Conservation (phyloP, 2,797 vertebrate species). For the Hipposideros larvatus region DNA sequence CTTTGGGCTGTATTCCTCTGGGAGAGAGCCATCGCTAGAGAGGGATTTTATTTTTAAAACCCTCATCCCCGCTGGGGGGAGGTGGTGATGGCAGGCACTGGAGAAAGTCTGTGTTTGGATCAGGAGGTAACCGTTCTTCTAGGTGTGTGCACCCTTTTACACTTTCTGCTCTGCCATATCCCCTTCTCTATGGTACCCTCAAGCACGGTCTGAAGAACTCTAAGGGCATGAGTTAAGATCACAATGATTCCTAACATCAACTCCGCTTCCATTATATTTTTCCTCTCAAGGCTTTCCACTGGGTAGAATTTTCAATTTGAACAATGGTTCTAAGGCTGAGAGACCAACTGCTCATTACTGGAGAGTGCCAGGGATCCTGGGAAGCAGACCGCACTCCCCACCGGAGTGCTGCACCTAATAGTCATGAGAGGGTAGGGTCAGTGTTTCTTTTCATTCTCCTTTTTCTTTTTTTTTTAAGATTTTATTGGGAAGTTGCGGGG, state of each 20-base stretch:
- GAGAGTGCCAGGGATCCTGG: conserved; percentile 73
- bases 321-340: conserved; percentile 62
- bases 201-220: conserved; percentile 38
- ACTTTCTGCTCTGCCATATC: not conserved
- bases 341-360: conserved; percentile 44
- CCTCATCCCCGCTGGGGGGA: conserved; percentile 14
- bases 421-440: conserved; percentile 59
- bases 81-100: not conserved
- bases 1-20: conserved; percentile 46
- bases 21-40: conserved; percentile 57
- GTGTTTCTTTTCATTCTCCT: conserved; percentile 73
- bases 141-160: not conserved
- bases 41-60: conserved; percentile 72
- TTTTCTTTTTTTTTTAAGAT: not conserved
- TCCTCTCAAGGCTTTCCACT: conserved; percentile 51
- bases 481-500: too few relatives aligned
- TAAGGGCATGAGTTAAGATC: not conserved
- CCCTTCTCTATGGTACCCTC: not conserved
- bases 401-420: conserved; percentile 54
- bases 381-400: conserved; percentile 65
- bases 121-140: conserved; percentile 27
- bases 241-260: conserved; percentile 68
- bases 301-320: conserved; percentile 72
- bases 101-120: not conserved
- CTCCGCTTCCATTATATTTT: conserved; percentile 32